Percentiles rank a stretch among this genome's conserved stretches.
These are phyloP conservation scores for Drosophila robusta DNA, from an alignment of 2,888 invertebrate genomes.

Conservation along the genomic window DNA sequence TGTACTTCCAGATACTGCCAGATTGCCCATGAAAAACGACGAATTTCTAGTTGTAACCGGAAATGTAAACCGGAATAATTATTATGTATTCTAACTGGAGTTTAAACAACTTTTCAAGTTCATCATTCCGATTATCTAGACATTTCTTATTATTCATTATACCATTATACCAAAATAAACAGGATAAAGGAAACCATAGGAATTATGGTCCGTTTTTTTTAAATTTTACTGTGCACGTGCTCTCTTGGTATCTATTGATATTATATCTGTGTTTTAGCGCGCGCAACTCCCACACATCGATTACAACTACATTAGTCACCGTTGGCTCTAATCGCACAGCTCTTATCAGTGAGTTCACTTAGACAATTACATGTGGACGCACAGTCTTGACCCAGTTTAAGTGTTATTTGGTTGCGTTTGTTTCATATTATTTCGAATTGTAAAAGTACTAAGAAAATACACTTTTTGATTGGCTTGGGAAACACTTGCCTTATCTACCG, in stretches of 20 bases:
- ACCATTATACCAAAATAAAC: background rate
- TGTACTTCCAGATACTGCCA: slow-evolving; percentile 15
- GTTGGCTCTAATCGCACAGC: slow-evolving; percentile 22
- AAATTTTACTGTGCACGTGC: slow-evolving; percentile 11
- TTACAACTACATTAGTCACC: slow-evolving; percentile 62
- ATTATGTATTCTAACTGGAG: background rate
- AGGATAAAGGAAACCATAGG: slow-evolving; percentile 24
- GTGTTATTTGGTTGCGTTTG: background rate
- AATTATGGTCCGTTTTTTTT: background rate
- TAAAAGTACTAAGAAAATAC: no score
- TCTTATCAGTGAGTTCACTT: slow-evolving; percentile 22
- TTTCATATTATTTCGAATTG: background rate
- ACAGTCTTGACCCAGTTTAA: slow-evolving; percentile 46
- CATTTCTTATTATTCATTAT: background rate
- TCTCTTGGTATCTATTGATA: background rate
- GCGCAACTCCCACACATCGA: slow-evolving; percentile 38
- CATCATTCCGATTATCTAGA: background rate
- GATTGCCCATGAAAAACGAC: slow-evolving; percentile 16
- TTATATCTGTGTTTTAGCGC: slow-evolving; percentile 8
- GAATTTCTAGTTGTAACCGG: background rate
- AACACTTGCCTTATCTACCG: slow-evolving; percentile 84
- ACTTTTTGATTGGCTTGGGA: background rate
- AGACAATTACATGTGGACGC: slow-evolving; percentile 19
- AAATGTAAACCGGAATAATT: slow-evolving; percentile 11
- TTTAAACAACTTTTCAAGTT: slow-evolving; percentile 5